Percentiles rank a stretch among this genome's conserved stretches.
These are phyloP conservation scores for Zapus hudsonius DNA, from an alignment of 2,113 vertebrate species.

Conservation along the genomic window DNA sequence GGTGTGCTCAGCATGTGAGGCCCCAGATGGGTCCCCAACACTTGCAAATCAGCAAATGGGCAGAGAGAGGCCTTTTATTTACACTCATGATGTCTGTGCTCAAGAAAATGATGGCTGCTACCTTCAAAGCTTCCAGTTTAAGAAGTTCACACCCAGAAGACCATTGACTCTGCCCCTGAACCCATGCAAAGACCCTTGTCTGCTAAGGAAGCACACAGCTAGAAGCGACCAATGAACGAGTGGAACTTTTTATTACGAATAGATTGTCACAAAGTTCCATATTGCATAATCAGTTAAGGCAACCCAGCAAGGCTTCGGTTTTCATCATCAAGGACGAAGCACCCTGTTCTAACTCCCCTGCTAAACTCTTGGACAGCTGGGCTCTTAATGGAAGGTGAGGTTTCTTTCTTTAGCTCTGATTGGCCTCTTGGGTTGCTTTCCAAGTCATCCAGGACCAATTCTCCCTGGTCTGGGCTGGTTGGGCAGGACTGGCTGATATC, in stretches of 20 bases:
- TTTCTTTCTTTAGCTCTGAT: background rate
- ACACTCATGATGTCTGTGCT: background rate
- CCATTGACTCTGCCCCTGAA: background rate
- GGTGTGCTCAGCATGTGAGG: background rate
- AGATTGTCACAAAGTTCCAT: slow-evolving; percentile 68
- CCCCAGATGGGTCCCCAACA: background rate
- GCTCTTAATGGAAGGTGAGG: background rate
- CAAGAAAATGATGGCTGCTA: background rate
- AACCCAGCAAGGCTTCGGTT: slow-evolving; percentile 45
- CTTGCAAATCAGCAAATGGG: background rate
- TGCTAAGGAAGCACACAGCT: background rate
- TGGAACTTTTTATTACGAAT: slow-evolving; percentile 75
- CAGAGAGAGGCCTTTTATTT: background rate
- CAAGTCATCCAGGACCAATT: background rate
- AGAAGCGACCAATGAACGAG: background rate
- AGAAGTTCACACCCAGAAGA: background rate
- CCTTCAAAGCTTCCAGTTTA: background rate
- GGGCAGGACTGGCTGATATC: slow-evolving; percentile 4
- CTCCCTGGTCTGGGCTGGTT: background rate
- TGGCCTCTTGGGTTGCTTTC: background rate
- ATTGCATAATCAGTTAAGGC: slow-evolving; percentile 60
- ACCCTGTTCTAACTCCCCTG: slow-evolving; percentile 20
- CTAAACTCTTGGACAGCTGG: background rate
- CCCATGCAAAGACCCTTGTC: background rate
- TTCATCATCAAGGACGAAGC: slow-evolving; percentile 53